Conservation (phyloP, 2,113 vertebrate species). For the Cettia cetti region DNA sequence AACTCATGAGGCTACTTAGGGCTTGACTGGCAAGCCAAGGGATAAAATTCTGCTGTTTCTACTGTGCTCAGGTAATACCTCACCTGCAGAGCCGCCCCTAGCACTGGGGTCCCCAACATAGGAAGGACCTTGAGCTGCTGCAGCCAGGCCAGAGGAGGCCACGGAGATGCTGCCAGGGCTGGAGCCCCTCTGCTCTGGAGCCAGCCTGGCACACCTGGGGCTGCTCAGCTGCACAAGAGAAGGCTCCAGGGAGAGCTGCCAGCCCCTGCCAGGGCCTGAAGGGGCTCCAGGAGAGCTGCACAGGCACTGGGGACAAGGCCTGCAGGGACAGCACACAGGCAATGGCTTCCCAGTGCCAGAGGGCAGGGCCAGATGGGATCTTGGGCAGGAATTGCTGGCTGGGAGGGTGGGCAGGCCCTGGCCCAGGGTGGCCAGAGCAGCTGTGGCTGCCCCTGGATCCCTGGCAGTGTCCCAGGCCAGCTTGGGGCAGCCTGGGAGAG, state of each 20-base stretch:
- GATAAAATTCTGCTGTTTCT: background rate
- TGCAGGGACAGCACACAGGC: background rate
- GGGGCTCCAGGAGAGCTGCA: background rate
- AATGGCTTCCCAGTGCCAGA: background rate
- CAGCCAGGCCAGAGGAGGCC: background rate
- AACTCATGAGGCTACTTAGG: background rate
- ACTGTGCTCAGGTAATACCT: background rate
- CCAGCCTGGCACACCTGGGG: background rate
- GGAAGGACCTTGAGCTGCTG: accelerated
- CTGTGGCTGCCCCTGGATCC: background rate
- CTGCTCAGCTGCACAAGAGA: background rate
- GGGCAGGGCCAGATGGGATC: accelerated
- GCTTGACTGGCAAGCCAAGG: background rate
- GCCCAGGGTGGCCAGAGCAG: background rate
- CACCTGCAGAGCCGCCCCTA: background rate
- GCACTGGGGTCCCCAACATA: accelerated
- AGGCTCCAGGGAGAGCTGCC: background rate
- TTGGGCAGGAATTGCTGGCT: background rate
- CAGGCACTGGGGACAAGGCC: background rate
- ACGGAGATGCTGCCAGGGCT: background rate
- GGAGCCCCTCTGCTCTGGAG: background rate
- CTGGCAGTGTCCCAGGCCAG: background rate
- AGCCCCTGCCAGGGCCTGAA: background rate
- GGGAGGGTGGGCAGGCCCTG: background rate
- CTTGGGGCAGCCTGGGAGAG: accelerated